Evolutionary conservation across 2,888 invertebrate species (phyloP).

Genomic region (Euzetes globulus): DNA sequence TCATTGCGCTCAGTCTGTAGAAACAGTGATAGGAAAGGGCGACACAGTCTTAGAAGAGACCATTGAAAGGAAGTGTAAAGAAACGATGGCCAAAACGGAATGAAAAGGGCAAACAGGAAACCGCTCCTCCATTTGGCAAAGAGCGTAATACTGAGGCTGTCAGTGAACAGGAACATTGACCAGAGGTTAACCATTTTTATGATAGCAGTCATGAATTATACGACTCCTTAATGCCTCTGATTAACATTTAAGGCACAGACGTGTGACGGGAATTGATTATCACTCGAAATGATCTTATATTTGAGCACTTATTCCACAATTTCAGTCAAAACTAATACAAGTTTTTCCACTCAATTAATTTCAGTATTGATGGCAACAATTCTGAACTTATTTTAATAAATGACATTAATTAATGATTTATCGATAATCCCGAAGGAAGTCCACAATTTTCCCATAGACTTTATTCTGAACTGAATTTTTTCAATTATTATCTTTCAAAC

Average conservation of each 20-base stretch:
- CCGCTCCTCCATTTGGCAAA: neutral
- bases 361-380: too few species aligned
- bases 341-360: too few species aligned
- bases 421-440: too few species aligned
- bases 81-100: slow-evolving; percentile 8
- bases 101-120: slow-evolving; percentile 16
- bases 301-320: too few species aligned
- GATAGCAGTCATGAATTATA: slow-evolving; percentile 1
- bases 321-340: too few species aligned
- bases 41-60: neutral
- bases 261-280: neutral
- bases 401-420: too few species aligned
- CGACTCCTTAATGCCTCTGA: neutral
- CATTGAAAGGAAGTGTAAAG: neutral
- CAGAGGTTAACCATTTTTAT: slow-evolving; percentile 17
- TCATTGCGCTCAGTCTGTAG: neutral
- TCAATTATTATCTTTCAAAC: neutral
- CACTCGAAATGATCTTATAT: neutral
- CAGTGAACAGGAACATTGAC: slow-evolving; percentile 1
- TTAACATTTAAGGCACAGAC: neutral
- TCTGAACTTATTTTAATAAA: too few species aligned
- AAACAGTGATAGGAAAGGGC: neutral
- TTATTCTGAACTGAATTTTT: neutral
- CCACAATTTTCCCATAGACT: neutral
- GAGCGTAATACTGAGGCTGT: neutral